Percentiles rank a stretch among this genome's conserved stretches.
Evolutionary conservation across 2,797 vertebrate genomes (phyloP).

Genomic region (Morus bassanus): DNA sequence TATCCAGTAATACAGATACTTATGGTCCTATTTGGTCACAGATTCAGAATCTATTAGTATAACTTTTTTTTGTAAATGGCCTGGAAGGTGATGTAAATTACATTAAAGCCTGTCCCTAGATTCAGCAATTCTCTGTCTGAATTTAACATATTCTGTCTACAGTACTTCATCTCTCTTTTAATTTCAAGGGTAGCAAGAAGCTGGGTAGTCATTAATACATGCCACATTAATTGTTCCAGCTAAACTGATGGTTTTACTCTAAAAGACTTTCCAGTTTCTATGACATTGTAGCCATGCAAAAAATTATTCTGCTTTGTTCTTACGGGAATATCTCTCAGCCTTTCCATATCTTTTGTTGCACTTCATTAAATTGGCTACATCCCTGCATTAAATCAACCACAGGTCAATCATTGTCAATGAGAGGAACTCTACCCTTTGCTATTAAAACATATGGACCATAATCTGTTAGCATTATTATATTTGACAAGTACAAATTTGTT

Average conservation of each 20-base stretch:
- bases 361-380: background rate
- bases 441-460: background rate
- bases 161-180: background rate
- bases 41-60: background rate
- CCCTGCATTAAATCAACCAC: background rate
- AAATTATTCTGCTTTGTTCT: background rate
- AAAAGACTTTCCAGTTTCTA: background rate
- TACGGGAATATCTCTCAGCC: background rate
- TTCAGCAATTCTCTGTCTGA: background rate
- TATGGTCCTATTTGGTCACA: background rate
- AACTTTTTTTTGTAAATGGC: background rate
- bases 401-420: background rate
- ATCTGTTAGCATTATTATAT: background rate
- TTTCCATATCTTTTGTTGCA: background rate
- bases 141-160: background rate
- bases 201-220: background rate
- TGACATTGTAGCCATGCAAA: background rate
- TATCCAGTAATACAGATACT: background rate
- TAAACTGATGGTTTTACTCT: background rate
- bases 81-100: background rate
- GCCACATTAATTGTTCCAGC: background rate
- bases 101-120: background rate
- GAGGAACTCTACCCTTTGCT: background rate
- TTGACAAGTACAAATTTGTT: constrained; percentile 21
- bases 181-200: background rate